Percentiles rank a stretch among this genome's conserved stretches.
phyloP scores from a whole-genome alignment of 2,888 invertebrate genomes.

The Lycaena phlaeas region DNA sequence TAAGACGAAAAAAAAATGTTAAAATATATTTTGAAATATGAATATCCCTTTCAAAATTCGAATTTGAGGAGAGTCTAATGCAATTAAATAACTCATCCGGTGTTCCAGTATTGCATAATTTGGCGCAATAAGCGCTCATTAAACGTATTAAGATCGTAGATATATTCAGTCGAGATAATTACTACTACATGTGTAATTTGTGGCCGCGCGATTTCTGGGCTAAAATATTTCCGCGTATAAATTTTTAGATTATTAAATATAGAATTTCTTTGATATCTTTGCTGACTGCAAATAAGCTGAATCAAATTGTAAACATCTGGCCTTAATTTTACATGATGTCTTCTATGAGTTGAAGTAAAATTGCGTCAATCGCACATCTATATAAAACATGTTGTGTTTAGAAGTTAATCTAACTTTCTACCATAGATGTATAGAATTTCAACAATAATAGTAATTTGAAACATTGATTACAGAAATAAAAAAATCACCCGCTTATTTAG shows the following conservation, averaged over 20 bases:
- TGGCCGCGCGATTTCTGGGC: neutral
- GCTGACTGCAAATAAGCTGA: neutral
- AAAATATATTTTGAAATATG: too few species aligned
- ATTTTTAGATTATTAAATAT: neutral
- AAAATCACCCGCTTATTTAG: too few species aligned
- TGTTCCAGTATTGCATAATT: slow-evolving; percentile 15
- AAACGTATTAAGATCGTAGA: slow-evolving; percentile 18
- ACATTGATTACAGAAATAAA: too few species aligned
- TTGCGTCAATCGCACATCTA: too few species aligned
- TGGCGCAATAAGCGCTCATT: slow-evolving; percentile 21
- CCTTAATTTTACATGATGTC: too few species aligned
- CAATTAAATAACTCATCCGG: slow-evolving; percentile 17
- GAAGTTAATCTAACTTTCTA: too few species aligned
- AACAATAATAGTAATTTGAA: too few species aligned
- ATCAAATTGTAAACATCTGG: neutral
- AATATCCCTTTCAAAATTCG: too few species aligned
- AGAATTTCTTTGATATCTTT: neutral
- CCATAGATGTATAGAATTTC: too few species aligned
- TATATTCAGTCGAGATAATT: slow-evolving; percentile 14
- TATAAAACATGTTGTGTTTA: too few species aligned
- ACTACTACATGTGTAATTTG: slow-evolving; percentile 12
- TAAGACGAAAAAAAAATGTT: too few species aligned
- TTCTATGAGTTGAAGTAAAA: too few species aligned
- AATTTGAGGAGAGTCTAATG: slow-evolving; percentile 12
- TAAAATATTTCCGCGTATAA: neutral